Conservation (phyloP, 2,888 invertebrate genomes). For the Lampropteryx suffumata region DNA sequence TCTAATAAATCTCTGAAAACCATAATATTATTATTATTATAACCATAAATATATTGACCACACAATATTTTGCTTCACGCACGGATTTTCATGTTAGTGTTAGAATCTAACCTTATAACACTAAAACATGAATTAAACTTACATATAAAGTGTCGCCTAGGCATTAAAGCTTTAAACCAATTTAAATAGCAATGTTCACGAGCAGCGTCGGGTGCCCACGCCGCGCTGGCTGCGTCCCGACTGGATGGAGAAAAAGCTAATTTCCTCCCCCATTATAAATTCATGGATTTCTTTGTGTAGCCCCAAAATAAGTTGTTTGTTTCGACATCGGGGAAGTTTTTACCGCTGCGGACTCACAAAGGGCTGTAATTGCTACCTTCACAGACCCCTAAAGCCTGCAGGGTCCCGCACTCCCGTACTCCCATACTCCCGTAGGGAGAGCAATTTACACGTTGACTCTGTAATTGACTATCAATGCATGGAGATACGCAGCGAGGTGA, state of each 20-base stretch:
- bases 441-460: conserved; percentile 8
- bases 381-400: conserved; percentile 37
- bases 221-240: conserved; percentile 21
- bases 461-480: conserved; percentile 20
- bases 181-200: conserved; percentile 17
- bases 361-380: conserved; percentile 58
- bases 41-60: too few species aligned
- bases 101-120: too few species aligned
- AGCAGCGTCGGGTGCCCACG: neutral
- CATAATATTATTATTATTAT: too few species aligned
- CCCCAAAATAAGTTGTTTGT: conserved; percentile 73
- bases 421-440: conserved; percentile 17
- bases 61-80: too few species aligned
- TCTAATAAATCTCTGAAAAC: too few species aligned
- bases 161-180: conserved; percentile 20
- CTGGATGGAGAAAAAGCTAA: conserved; percentile 68
- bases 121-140: too few species aligned
- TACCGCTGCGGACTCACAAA: conserved; percentile 46
- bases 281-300: conserved; percentile 73
- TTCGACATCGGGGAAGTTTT: conserved; percentile 57
- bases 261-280: conserved; percentile 74
- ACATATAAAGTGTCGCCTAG: conserved; percentile 3
- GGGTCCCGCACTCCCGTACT: conserved; percentile 30
- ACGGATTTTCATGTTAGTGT: too few species aligned
- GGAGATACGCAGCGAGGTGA: conserved; percentile 6